Conservation (phyloP, 2,888 invertebrate species). For the Nomada fabriciana region DNA sequence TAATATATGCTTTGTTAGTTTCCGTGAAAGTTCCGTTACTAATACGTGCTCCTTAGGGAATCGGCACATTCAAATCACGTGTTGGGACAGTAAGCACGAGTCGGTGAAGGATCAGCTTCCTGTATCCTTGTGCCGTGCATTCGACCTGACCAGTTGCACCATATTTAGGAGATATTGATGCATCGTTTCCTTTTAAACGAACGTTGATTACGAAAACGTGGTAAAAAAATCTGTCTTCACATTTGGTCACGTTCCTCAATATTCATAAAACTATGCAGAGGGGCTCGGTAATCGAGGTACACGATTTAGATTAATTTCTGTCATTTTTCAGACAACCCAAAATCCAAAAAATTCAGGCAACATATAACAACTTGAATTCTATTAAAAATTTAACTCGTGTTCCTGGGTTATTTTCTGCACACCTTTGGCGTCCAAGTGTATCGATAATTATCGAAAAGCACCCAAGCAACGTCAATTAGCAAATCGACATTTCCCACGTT, state of each 20-base stretch:
- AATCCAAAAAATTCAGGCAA: too few relatives aligned
- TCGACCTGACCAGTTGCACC: conserved; percentile 42
- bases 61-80: conserved; percentile 66
- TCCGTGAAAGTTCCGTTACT: conserved; percentile 49
- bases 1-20: conserved; percentile 2
- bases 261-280: too few relatives aligned
- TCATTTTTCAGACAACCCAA: too few relatives aligned
- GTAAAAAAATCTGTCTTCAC: conserved; percentile 13
- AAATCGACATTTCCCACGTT: background rate
- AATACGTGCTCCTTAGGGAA: conserved; percentile 58
- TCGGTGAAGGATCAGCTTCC: conserved; percentile 57
- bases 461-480: background rate
- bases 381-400: too few relatives aligned
- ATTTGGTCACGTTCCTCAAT: background rate
- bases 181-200: conserved; percentile 49
- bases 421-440: too few relatives aligned
- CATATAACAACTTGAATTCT: too few relatives aligned
- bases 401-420: too few relatives aligned
- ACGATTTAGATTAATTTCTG: too few relatives aligned
- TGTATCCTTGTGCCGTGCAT: conserved; percentile 36
- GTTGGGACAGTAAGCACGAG: conserved; percentile 38
- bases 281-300: too few relatives aligned
- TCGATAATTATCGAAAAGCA: background rate
- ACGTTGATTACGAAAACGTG: background rate
- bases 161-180: conserved; percentile 62